Percentiles rank a stretch among this genome's conserved stretches.
phyloP scores from a whole-genome alignment of 2,797 vertebrate genomes.

The Strix occidentalis region DNA sequence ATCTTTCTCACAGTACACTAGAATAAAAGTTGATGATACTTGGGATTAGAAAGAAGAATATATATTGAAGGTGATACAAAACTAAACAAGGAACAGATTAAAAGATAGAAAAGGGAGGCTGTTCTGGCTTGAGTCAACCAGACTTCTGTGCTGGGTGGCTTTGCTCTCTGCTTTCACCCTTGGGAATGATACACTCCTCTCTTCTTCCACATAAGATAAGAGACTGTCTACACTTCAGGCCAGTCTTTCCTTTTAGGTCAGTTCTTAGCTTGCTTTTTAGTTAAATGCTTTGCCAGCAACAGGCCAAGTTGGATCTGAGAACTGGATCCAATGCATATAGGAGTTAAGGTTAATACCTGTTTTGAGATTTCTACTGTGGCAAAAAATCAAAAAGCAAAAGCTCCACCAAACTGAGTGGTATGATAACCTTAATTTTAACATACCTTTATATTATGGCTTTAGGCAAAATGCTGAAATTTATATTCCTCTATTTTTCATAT shows the following conservation, averaged over 20 bases:
- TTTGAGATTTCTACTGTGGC: background rate
- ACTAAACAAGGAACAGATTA: background rate
- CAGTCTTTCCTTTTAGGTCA: background rate
- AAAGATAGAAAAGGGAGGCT: background rate
- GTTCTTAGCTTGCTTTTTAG: background rate
- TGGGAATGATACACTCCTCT: background rate
- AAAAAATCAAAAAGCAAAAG: background rate
- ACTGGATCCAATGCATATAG: background rate
- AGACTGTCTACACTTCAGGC: background rate
- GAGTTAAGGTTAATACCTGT: background rate
- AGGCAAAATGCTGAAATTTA: background rate
- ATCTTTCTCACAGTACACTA: background rate
- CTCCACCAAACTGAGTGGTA: background rate
- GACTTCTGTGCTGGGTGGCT: background rate
- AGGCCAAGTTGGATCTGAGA: background rate
- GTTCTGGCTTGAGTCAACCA: background rate
- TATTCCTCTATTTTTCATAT: background rate
- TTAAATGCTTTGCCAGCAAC: background rate
- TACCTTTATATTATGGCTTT: background rate
- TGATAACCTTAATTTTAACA: background rate
- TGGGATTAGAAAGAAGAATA: background rate
- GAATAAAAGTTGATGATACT: background rate
- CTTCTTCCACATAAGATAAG: background rate
- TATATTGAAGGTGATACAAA: background rate
- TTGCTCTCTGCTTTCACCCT: background rate